A percentile compares a stretch with the other conserved stretches of the same genome.
Conservation (phyloP, 2,113 vertebrate genomes). For the Mormoops blainvillei region DNA sequence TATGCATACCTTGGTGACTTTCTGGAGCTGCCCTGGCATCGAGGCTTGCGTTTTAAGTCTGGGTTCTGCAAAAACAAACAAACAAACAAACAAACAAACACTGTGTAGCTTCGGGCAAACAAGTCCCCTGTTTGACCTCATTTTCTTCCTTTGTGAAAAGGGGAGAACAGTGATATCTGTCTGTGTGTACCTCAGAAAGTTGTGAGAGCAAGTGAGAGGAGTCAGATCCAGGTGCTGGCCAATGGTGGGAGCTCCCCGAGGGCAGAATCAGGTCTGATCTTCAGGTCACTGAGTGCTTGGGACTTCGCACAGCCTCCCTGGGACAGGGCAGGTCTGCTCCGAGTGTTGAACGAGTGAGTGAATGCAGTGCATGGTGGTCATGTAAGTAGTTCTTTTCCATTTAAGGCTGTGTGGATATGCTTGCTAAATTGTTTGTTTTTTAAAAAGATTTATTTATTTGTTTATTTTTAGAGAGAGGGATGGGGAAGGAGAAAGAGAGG, state of each 20-base stretch:
- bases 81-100: too few relatives aligned
- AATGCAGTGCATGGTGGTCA: accelerated
- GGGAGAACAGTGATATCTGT: not conserved
- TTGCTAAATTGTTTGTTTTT: too few relatives aligned
- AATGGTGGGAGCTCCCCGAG: not conserved
- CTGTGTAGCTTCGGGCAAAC: not conserved
- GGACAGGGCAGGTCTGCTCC: too few relatives aligned
- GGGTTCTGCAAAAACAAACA: not conserved
- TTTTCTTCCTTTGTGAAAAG: not conserved
- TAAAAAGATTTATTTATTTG: too few relatives aligned
- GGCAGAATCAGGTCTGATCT: not conserved
- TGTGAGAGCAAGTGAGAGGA: not conserved
- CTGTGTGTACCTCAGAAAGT: not conserved
- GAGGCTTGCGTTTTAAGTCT: not conserved
- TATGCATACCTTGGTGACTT: not conserved
- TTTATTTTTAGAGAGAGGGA: too few relatives aligned
- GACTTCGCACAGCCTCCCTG: not conserved
- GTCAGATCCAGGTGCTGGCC: not conserved
- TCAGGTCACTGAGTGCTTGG: not conserved
- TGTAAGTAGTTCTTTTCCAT: not conserved
- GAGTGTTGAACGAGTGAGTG: not conserved
- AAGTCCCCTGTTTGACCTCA: not conserved
- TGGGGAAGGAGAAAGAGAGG: too few relatives aligned
- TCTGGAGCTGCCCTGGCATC: not conserved
- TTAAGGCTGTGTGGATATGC: too few relatives aligned